Percentiles rank a stretch among this genome's conserved stretches.
These are phyloP conservation scores for Cavia porcellus DNA, from an alignment of 2,113 vertebrate genomes.

Conservation along the genomic window DNA sequence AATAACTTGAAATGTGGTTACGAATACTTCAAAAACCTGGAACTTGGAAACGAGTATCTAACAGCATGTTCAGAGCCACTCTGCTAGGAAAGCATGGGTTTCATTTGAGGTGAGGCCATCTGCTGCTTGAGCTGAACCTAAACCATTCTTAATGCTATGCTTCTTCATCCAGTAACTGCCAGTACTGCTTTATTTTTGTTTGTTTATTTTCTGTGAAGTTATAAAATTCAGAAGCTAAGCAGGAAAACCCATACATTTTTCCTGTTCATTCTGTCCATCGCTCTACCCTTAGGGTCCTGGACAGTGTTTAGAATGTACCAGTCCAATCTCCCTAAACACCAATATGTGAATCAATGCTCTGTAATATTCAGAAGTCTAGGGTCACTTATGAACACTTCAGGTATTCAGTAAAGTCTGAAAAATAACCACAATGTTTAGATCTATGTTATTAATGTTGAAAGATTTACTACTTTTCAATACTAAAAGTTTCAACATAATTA, in stretches of 20 bases:
- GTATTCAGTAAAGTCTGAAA: neutral
- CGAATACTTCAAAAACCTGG: neutral
- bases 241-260: neutral
- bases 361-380: neutral
- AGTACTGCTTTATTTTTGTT: neutral
- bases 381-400: neutral
- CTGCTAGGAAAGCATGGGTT: neutral
- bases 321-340: neutral
- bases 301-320: neutral
- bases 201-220: neutral
- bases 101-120: neutral
- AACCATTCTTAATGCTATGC: neutral
- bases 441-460: neutral
- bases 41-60: neutral
- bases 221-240: neutral
- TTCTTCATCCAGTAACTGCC: neutral
- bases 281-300: neutral
- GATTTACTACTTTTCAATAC: neutral
- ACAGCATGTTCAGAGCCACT: neutral
- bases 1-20: neutral
- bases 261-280: neutral
- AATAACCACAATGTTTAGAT: neutral
- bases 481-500: neutral
- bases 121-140: neutral
- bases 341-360: neutral